phyloP scores from a whole-genome alignment of 1,140 invertebrate genomes.

The Potamilus streckersoni region DNA sequence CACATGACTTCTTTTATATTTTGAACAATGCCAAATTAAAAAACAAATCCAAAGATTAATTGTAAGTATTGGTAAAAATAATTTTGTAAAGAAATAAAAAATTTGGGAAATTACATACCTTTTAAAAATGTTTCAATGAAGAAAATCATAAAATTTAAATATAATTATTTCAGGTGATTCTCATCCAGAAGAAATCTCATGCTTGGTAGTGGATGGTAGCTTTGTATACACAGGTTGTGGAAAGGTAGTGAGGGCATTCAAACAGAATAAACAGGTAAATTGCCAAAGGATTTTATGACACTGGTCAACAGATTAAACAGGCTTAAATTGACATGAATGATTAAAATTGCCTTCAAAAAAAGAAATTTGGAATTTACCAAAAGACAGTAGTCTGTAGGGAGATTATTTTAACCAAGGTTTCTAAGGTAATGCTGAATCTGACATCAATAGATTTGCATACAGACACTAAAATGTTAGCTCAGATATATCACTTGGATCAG shows the following conservation, averaged over 20 bases:
- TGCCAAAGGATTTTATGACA: no score
- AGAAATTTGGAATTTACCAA: no score
- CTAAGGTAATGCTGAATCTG: not conserved
- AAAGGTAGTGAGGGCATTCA: constrained; percentile 87
- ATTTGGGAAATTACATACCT: no score
- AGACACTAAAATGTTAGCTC: not conserved
- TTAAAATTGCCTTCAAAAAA: not conserved
- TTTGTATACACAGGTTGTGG: constrained; percentile 85
- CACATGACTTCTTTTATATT: not conserved
- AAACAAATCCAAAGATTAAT: not conserved
- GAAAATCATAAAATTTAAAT: not conserved
- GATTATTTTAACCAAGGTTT: not conserved
- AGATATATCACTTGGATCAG: no score
- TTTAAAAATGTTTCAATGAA: no score
- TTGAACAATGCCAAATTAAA: not conserved
- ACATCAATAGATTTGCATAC: not conserved
- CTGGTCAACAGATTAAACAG: no score
- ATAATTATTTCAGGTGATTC: constrained; percentile 61
- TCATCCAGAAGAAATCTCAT: constrained; percentile 85
- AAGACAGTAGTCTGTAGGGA: not conserved
- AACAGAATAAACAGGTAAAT: constrained; percentile 82
- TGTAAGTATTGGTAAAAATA: not conserved
- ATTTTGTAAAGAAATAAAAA: not conserved
- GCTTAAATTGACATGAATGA: not conserved
- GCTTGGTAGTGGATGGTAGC: constrained; percentile 82